These are phyloP conservation scores for Pituophis catenifer DNA, from an alignment of 2,113 vertebrate species.

Conservation along the genomic window DNA sequence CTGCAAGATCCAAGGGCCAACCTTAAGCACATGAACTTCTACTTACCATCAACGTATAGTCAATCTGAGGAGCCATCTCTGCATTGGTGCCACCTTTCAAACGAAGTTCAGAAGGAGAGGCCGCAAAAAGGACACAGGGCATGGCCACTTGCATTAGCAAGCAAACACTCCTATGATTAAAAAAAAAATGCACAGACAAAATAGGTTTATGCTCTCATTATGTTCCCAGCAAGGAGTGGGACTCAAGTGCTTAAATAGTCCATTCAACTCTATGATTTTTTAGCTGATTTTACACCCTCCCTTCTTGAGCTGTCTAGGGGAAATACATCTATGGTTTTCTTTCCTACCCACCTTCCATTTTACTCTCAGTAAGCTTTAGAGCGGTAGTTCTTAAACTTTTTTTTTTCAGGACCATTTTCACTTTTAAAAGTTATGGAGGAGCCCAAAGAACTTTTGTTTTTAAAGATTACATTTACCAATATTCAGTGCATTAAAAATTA, in stretches of 20 bases:
- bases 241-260: not conserved
- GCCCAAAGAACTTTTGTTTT: not conserved
- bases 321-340: not conserved
- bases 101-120: constrained; percentile 80
- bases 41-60: constrained; percentile 86
- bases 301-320: not conserved
- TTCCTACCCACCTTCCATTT: not conserved
- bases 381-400: not conserved
- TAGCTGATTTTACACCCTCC: not conserved
- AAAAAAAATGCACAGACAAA: not conserved
- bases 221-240: not conserved
- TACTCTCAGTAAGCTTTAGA: not conserved
- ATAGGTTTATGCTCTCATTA: not conserved
- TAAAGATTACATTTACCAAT: not conserved
- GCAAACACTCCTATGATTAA: constrained; percentile 86
- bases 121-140: constrained; percentile 88
- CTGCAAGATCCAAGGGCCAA: not conserved
- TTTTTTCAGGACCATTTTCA: not conserved
- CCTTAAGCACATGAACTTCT: not conserved
- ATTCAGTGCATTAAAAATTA: not conserved
- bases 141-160: constrained; percentile 91
- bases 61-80: constrained; percentile 97
- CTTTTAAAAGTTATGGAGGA: not conserved
- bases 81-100: constrained; percentile 95
- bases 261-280: not conserved